phyloP scores from a whole-genome alignment of 2,888 invertebrate genomes.

The Scaptodrosophila latifasciaeformis region DNA sequence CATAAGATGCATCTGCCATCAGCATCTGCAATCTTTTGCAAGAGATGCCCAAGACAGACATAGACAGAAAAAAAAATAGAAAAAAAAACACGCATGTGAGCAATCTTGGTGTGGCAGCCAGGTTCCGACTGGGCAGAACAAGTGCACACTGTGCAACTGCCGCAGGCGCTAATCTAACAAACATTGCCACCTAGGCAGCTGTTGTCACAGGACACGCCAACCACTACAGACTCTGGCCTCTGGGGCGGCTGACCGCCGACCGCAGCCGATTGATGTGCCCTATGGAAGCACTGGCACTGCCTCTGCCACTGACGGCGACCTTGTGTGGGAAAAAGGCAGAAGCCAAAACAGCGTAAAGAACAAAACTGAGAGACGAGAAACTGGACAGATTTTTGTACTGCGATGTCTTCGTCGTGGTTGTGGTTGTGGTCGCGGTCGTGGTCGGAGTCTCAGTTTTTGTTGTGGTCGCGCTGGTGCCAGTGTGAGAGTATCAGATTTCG shows the following conservation, averaged over 20 bases:
- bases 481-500: slow-evolving; percentile 74
- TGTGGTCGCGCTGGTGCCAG: slow-evolving; percentile 8
- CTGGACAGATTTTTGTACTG: too few species aligned
- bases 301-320: slow-evolving; percentile 17
- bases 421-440: background rate
- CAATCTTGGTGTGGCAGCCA: background rate
- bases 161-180: background rate
- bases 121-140: slow-evolving; percentile 31
- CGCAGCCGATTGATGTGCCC: slow-evolving; percentile 46
- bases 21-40: slow-evolving; percentile 3
- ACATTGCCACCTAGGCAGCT: slow-evolving; percentile 5
- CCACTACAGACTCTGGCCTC: slow-evolving; percentile 4
- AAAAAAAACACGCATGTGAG: too few species aligned
- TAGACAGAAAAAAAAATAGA: background rate
- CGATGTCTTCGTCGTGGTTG: background rate
- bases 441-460: slow-evolving; percentile 1
- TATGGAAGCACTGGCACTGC: slow-evolving; percentile 3
- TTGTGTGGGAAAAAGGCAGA: slow-evolving; percentile 48
- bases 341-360: slow-evolving; percentile 32
- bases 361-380: background rate
- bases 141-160: slow-evolving; percentile 30
- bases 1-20: slow-evolving; percentile 8
- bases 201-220: slow-evolving; percentile 10
- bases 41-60: background rate
- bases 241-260: slow-evolving; percentile 35